Conservation (phyloP, 1,140 invertebrate genomes). For the Lepidurus couesii region DNA sequence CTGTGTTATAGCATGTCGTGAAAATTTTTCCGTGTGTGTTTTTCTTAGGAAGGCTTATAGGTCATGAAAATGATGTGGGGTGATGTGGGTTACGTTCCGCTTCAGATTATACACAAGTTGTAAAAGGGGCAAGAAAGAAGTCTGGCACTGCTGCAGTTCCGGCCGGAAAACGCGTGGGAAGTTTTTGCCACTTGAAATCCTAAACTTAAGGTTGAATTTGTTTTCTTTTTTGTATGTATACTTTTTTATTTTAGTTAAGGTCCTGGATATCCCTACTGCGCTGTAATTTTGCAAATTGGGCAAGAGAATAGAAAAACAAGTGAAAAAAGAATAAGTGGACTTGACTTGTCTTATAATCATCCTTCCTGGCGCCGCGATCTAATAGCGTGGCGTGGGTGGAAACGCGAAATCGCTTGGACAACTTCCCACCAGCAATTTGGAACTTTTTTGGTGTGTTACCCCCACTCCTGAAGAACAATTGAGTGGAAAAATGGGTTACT, state of each 20-base stretch:
- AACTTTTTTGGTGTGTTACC: background rate
- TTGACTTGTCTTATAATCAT: background rate
- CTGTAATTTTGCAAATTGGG: background rate
- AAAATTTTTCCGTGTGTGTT: background rate
- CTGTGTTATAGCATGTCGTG: background rate
- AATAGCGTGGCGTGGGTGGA: background rate
- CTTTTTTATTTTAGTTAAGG: background rate
- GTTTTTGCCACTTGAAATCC: background rate
- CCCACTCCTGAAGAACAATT: background rate
- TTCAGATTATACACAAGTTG: background rate
- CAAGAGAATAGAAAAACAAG: background rate
- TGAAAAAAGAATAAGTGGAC: background rate
- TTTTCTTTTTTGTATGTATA: background rate
- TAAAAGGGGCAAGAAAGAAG: background rate
- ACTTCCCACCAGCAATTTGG: background rate
- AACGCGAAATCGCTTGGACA: background rate
- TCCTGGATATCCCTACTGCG: background rate
- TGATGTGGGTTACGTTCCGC: background rate
- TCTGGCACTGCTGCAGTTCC: conserved; percentile 1
- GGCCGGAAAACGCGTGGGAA: conserved; percentile 20
- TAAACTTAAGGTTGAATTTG: background rate
- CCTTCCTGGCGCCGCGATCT: background rate
- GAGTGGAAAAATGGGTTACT: background rate
- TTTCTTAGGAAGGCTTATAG: background rate
- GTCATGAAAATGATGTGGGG: conserved; percentile 3